phyloP scores from a whole-genome alignment of 1,140 invertebrate genomes.

The Diploscapter pachys region DNA sequence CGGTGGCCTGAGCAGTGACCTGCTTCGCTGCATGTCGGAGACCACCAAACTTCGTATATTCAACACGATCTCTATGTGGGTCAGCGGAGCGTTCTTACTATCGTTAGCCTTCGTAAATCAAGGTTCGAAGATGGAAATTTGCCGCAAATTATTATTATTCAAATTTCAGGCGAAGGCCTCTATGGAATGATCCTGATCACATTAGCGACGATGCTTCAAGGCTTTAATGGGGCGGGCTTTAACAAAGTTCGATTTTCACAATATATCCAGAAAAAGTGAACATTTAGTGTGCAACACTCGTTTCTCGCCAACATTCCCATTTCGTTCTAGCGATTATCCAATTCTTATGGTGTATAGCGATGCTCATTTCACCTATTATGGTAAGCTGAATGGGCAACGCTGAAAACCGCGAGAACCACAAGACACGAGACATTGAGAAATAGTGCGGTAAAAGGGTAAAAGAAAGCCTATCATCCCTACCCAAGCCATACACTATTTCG shows the following conservation, averaged over 20 bases:
- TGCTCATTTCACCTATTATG: constrained; percentile 48
- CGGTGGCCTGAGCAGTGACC: constrained; percentile 45
- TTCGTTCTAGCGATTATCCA: constrained; percentile 55
- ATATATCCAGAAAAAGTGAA: background rate
- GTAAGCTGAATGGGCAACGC: constrained; percentile 22
- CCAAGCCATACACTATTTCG: no score
- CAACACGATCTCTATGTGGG: constrained; percentile 54
- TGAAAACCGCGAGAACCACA: no score
- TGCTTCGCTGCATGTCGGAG: constrained; percentile 45
- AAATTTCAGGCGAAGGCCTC: background rate
- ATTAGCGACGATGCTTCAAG: constrained; percentile 13
- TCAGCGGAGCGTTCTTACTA: constrained; percentile 42
- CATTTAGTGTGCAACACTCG: constrained; percentile 22
- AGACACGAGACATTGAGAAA: no score
- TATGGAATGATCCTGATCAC: constrained; percentile 21
- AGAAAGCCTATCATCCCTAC: no score
- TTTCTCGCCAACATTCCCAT: constrained; percentile 54
- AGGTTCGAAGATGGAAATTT: background rate
- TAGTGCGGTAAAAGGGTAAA: no score
- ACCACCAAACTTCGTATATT: constrained; percentile 53
- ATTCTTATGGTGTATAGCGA: constrained; percentile 54
- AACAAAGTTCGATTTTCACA: constrained; percentile 3
- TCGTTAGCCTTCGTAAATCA: constrained; percentile 42
- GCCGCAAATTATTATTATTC: no score
- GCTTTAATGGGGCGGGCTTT: constrained; percentile 29